Evolutionary conservation across 2,888 invertebrate genomes (phyloP), one percentile per base, ranked within the genome.

Genomic region (Polyploca ridens): DNA sequence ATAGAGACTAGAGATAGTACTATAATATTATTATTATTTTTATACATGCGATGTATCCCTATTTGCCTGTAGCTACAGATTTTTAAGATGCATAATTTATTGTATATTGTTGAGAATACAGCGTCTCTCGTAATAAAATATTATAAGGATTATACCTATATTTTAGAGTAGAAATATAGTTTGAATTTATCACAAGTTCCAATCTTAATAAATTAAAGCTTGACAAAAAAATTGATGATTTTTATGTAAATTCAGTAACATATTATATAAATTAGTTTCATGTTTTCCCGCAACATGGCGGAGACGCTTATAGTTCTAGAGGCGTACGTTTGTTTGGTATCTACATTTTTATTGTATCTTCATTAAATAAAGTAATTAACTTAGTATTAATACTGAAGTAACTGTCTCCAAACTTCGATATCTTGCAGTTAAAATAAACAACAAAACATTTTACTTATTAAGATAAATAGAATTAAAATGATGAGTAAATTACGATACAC

Each of bases 41-140:
- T 44, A 41, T 57, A 58, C 27, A 27, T 54, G 44, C 33, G 57
- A 38, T 41, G 11, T n/a, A 13, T 19, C 16, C 59, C 59, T 59
- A 59, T 59, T 59, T 59, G 59, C 59, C 59, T 59, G 16, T 33
- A 35, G 33, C 58, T 59, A 35, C 2, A 35, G 35, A 35, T 35
- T 6, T 35, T 35, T 35, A 35, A 5, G 35, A 4, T 6, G 1
- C 35, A 7, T 35, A 35, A n/a, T n/a, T 35, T 6, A 35, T 6
- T 35, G 35, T 35, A 35, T 27, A 27, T 27, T 27, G 7, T 35
- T 7, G 35, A 4, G 35, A 35, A 35, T 35, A 35, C 35, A 6
- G 7, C 7, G 4, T 35, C 35, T 3, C 35, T 35, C 35, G n/a
- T n/a, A n/a, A 35, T 35, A 35, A 7, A 35, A 35, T 5, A 35